Conservation (phyloP, 2,797 vertebrate species). For the Acanthiza pusilla region DNA sequence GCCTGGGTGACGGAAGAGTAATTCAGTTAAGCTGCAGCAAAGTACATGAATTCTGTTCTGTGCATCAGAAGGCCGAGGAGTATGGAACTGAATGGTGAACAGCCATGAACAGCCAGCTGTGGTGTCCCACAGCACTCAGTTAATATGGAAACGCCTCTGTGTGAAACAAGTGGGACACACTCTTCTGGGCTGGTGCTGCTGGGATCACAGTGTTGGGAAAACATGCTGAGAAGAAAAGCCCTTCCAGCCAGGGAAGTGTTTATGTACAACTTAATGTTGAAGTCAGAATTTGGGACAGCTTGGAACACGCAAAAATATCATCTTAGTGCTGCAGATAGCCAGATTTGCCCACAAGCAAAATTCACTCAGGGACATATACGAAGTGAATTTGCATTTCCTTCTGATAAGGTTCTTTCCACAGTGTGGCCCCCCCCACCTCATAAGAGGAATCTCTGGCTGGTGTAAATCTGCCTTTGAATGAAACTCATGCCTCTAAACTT, state of each 20-base stretch:
- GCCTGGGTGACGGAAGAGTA: background rate
- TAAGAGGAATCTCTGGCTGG: background rate
- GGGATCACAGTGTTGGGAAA: accelerated
- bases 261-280: background rate
- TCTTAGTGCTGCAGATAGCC: background rate
- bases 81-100: background rate
- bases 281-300: background rate
- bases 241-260: background rate
- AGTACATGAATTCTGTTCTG: background rate
- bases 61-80: background rate
- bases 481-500: background rate
- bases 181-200: background rate
- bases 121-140: accelerated
- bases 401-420: accelerated
- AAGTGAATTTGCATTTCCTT: background rate
- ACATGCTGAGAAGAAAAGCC: background rate
- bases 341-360: background rate
- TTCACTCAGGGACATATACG: background rate
- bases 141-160: background rate
- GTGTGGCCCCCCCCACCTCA: no score
- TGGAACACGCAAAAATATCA: background rate
- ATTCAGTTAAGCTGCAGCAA: background rate
- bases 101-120: background rate
- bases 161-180: background rate
- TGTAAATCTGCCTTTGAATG: background rate